These are phyloP conservation scores for Antechinus stuartii DNA, from an alignment of 2,113 vertebrate species.

Conservation along the genomic window DNA sequence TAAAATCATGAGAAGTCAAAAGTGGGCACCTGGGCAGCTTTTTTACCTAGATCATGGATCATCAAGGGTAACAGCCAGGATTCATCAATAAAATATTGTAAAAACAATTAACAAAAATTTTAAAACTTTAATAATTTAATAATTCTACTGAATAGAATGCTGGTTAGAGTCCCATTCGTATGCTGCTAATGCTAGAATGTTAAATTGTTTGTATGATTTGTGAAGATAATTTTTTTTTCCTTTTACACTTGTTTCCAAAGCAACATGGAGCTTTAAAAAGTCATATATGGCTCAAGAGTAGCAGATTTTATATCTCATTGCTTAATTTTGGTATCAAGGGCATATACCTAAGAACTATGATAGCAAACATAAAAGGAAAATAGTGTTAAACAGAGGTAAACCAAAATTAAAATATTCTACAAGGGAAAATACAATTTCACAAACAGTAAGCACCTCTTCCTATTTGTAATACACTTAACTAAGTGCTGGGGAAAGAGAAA, in stretches of 20 bases:
- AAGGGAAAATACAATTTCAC: background rate
- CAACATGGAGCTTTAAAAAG: background rate
- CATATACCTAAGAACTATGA: background rate
- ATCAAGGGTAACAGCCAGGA: background rate
- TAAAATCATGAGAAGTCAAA: background rate
- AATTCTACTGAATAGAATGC: background rate
- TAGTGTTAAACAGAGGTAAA: background rate
- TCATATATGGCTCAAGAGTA: background rate
- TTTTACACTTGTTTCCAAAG: background rate
- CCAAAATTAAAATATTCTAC: background rate
- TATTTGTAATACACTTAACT: background rate
- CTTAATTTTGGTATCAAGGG: background rate
- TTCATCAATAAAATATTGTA: background rate
- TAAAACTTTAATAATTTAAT: background rate
- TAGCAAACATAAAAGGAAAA: background rate
- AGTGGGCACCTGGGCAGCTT: background rate
- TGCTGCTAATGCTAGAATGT: conserved; percentile 20
- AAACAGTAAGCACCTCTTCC: background rate
- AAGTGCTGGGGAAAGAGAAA: background rate
- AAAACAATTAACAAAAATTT: background rate
- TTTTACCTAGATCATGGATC: background rate
- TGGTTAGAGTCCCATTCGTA: conserved; percentile 40
- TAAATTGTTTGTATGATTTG: background rate
- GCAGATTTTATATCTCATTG: background rate
- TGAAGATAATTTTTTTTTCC: background rate